Evolutionary conservation across 2,113 vertebrate genomes (phyloP), one percentile per base, ranked within the genome.

Genomic region (Aegotheles bennettii): DNA sequence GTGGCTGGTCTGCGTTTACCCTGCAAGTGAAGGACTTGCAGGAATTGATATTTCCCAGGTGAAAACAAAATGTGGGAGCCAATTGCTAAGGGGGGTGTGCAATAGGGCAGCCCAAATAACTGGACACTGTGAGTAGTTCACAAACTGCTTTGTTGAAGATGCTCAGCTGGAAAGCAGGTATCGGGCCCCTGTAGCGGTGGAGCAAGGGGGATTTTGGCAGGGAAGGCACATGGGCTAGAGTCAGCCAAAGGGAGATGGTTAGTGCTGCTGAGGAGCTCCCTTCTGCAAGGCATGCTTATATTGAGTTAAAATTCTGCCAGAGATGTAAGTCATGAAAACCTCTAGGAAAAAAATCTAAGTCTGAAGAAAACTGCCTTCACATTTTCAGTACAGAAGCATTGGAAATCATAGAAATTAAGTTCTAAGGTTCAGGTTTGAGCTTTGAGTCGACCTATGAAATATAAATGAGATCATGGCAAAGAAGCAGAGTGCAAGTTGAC

Each of bases 111-210:
- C 19, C 38, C 42, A 51, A 61, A 85, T 12, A 28, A 24, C 25
- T 59, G n/a, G 26, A 2, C 10, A 36, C 2, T 1, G n/a, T 0
- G 1, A 60, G 48, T 4, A 90, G 63, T 20, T 45, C 83, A 85
- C 0, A 1, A 15, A 7, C 14, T 38, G 23, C 54, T 78, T 26
- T 31, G 54, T 40, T 42, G 35, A 8, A 73, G 53, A 9, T 20
- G 57, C 43, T 51, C 70, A 40, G 51, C 43, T 29, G 47, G 16
- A 57, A 54, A 48, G 33, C 38, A 63, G 40, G 11, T 33, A 9
- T 33, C 0, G 0, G 43, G 11, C 8, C 40, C 3, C 35, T 26
- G 33, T 25, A 38, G 68, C 33, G 7, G 6, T 1, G 9, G 33
- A 54, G 31, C 11, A 23, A 9, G 14, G 20, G 35, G 42, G 70